Evolutionary conservation across 2,113 vertebrate species (phyloP).

Genomic region (Rhizomys pruinosus): DNA sequence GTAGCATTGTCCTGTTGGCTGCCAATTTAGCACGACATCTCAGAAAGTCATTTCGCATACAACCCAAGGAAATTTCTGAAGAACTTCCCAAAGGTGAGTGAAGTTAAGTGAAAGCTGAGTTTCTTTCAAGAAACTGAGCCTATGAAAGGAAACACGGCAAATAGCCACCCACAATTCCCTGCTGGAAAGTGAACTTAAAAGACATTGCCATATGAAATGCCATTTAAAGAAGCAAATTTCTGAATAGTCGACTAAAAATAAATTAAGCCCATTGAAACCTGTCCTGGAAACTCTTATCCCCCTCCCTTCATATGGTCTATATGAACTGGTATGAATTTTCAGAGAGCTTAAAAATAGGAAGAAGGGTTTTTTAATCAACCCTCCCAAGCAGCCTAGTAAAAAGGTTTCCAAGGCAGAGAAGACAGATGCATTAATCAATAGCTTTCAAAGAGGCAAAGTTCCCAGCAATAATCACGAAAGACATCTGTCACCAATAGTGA

Average conservation of each 20-base stretch:
- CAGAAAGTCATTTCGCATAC: not conserved
- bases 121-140: constrained; percentile 18
- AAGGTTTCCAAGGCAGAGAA: constrained; percentile 50
- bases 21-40: not conserved
- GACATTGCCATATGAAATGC: not conserved
- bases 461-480: constrained; percentile 53
- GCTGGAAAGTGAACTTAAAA: constrained; percentile 28
- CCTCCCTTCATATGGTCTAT: not conserved
- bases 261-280: constrained; percentile 10
- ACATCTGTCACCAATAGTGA: constrained; percentile 62
- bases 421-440: constrained; percentile 70
- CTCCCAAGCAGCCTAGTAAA: constrained; percentile 38
- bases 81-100: not conserved
- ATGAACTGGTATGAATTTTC: constrained; percentile 35
- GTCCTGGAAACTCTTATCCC: constrained; percentile 1
- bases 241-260: constrained; percentile 6
- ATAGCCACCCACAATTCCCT: not conserved
- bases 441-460: constrained; percentile 63
- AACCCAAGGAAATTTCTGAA: not conserved
- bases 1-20: not conserved
- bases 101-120: not conserved
- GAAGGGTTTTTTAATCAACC: constrained; percentile 44
- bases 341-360: constrained; percentile 53
- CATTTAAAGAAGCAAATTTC: constrained; percentile 46
- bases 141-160: not conserved